A percentile compares a stretch with the other conserved stretches of the same genome.
These are phyloP conservation scores for Dromius quadrimaculatus DNA, from an alignment of 2,888 invertebrate species.

Conservation along the genomic window DNA sequence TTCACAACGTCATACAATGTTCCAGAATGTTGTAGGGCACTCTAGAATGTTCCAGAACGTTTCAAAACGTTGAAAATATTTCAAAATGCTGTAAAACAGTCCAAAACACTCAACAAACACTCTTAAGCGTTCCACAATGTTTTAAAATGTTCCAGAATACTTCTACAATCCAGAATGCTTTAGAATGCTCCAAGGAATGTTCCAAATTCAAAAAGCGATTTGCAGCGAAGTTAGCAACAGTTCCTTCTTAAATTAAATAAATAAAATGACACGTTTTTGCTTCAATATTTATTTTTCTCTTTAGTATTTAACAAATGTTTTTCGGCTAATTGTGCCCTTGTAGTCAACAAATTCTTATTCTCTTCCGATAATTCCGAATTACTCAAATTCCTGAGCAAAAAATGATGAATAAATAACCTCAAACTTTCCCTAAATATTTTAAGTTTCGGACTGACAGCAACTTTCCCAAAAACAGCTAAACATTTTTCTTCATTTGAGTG, in stretches of 20 bases:
- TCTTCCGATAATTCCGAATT: constrained; percentile 66
- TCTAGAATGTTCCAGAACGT: too few relatives aligned
- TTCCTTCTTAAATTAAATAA: neutral
- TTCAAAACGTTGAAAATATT: too few relatives aligned
- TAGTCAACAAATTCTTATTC: constrained; percentile 68
- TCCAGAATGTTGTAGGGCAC: too few relatives aligned
- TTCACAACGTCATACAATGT: too few relatives aligned
- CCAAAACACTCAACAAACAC: too few relatives aligned
- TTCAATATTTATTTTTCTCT: constrained; percentile 34
- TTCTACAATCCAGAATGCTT: too few relatives aligned
- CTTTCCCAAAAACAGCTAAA: constrained; percentile 77
- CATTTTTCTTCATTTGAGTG: constrained; percentile 73
- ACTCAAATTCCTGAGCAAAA: constrained; percentile 77
- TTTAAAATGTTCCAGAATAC: too few relatives aligned
- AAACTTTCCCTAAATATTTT: constrained; percentile 86
- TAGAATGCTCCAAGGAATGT: too few relatives aligned
- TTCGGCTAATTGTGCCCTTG: constrained; percentile 75
- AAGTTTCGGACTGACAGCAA: constrained; percentile 80
- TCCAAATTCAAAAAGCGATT: too few relatives aligned
- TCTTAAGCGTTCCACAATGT: too few relatives aligned
- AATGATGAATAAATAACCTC: constrained; percentile 87
- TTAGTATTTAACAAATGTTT: constrained; percentile 71
- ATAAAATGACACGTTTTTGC: neutral
- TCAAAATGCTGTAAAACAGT: too few relatives aligned
- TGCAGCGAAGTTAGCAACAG: too few relatives aligned